Percentiles rank a stretch among this genome's conserved stretches.
These are phyloP conservation scores for Clunio marinus DNA, from an alignment of 2,888 invertebrate species.

Conservation along the genomic window DNA sequence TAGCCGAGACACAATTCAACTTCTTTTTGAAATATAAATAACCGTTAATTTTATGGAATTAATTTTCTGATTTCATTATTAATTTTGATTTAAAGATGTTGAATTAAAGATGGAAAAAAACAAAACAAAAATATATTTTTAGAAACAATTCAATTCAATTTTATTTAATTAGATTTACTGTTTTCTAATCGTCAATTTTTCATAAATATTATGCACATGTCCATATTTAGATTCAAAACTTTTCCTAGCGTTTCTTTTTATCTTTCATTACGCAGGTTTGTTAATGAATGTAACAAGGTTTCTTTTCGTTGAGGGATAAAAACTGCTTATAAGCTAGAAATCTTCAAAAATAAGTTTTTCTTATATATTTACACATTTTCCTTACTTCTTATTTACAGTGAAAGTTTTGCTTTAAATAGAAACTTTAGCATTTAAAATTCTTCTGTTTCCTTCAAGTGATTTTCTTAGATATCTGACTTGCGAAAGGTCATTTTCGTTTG, in stretches of 20 bases:
- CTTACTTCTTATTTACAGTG: not conserved
- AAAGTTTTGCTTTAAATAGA: not conserved
- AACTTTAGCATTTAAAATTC: not conserved
- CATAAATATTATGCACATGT: slow-evolving; percentile 36
- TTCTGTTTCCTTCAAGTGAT: not conserved
- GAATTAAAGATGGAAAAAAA: too few relatives aligned
- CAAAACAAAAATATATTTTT: not conserved
- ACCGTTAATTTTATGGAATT: too few relatives aligned
- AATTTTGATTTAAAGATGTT: too few relatives aligned
- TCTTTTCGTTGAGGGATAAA: not conserved
- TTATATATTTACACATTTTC: not conserved
- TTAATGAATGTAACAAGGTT: slow-evolving; percentile 20
- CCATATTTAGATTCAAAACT: slow-evolving; percentile 12
- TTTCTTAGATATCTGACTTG: slow-evolving; percentile 1
- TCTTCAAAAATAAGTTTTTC: slow-evolving; percentile 12
- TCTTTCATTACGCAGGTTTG: not conserved
- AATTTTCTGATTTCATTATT: too few relatives aligned
- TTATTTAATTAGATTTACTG: not conserved
- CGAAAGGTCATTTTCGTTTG: not conserved
- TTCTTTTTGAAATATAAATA: too few relatives aligned
- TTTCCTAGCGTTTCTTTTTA: too few relatives aligned
- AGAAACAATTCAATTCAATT: not conserved
- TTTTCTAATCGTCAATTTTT: slow-evolving; percentile 11
- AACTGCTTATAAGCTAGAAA: not conserved
- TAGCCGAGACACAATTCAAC: too few relatives aligned